phyloP scores from a whole-genome alignment of 2,113 vertebrate genomes.

The Raphicerus campestris region DNA sequence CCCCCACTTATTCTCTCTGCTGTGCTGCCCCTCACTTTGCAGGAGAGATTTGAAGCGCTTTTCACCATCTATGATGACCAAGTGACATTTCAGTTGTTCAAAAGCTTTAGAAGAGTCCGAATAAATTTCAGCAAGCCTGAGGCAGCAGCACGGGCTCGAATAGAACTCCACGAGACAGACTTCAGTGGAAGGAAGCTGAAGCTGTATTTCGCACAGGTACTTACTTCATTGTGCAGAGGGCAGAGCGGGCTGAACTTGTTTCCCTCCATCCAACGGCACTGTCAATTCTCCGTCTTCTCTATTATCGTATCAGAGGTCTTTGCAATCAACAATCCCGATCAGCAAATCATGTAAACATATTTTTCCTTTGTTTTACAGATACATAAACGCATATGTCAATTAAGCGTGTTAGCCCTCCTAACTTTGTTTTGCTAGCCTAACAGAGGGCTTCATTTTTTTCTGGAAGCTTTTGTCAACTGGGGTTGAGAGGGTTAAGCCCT shows the following conservation, averaged over 20 bases:
- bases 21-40: not conserved
- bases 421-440: not conserved
- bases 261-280: accelerated
- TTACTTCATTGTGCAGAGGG: accelerated
- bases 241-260: not conserved
- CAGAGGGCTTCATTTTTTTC: not conserved
- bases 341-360: not conserved
- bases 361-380: not conserved
- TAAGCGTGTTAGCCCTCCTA: not conserved
- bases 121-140: slow-evolving; percentile 97
- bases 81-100: slow-evolving; percentile 94
- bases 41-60: slow-evolving; percentile 95
- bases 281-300: accelerated
- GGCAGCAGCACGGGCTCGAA: slow-evolving; percentile 92
- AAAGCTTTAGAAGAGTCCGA: slow-evolving; percentile 94
- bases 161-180: slow-evolving; percentile 94
- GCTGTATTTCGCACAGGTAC: slow-evolving; percentile 96
- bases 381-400: not conserved
- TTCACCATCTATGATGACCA: slow-evolving; percentile 93
- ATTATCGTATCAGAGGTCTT: not conserved
- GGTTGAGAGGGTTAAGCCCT: not conserved
- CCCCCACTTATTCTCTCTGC: not conserved
- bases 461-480: not conserved
- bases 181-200: slow-evolving; percentile 93
- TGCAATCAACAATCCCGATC: not conserved